These are phyloP conservation scores for Coluber constrictor DNA, from an alignment of 2,797 vertebrate species.

Conservation along the genomic window DNA sequence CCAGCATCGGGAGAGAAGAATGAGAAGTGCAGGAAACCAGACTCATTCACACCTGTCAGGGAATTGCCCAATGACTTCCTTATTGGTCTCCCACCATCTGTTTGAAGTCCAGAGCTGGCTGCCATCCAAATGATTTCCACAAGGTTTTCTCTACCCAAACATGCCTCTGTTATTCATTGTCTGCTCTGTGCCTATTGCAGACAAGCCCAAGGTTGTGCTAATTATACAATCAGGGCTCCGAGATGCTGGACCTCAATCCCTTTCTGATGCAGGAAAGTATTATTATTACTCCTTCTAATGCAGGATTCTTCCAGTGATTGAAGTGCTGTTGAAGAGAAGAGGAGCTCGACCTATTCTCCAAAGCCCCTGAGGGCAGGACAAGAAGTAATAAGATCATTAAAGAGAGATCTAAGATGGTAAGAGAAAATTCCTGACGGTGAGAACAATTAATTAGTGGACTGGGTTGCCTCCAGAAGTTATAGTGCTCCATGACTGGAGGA, in stretches of 20 bases:
- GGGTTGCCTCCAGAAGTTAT: too few relatives aligned
- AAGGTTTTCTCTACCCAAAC: neutral
- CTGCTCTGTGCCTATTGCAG: neutral
- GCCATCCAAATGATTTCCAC: neutral
- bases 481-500: too few relatives aligned
- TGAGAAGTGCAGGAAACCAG: neutral
- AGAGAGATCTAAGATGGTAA: too few relatives aligned
- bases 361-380: neutral
- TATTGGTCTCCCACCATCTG: neutral
- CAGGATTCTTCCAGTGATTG: neutral
- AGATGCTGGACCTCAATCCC: neutral
- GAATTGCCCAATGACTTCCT: slow-evolving; percentile 15
- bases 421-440: too few relatives aligned
- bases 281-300: neutral
- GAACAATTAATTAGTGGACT: too few relatives aligned
- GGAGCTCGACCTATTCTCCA: neutral
- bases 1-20: neutral
- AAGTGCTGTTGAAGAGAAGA: neutral
- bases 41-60: slow-evolving; percentile 6
- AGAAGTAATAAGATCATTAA: neutral
- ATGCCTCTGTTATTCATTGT: neutral
- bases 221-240: neutral
- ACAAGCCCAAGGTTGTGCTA: neutral
- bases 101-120: slow-evolving; percentile 8
- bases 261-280: neutral